These are phyloP conservation scores for Arge pagana DNA, from an alignment of 2,888 invertebrate species.

Conservation along the genomic window DNA sequence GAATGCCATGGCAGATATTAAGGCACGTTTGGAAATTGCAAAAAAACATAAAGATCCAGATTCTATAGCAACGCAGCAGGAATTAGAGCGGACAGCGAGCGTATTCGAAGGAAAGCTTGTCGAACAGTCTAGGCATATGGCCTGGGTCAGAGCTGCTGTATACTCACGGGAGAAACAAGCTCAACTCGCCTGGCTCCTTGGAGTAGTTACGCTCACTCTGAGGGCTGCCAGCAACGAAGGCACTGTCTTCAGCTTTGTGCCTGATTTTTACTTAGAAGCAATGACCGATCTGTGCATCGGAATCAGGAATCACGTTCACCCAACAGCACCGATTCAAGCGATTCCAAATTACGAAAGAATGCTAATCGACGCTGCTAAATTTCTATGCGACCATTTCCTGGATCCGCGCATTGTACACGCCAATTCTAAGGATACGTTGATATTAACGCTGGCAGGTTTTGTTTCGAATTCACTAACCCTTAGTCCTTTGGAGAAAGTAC, in stretches of 20 bases:
- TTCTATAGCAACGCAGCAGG: constrained; percentile 59
- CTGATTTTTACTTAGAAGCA: constrained; percentile 74
- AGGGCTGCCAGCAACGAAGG: constrained; percentile 65
- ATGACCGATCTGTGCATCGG: constrained; percentile 69
- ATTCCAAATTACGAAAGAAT: constrained; percentile 65
- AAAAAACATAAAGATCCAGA: constrained; percentile 40
- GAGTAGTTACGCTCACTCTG: constrained; percentile 65
- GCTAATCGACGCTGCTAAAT: constrained; percentile 69
- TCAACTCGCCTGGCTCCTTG: constrained; percentile 66
- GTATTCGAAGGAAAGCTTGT: constrained; percentile 67
- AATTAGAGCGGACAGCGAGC: constrained; percentile 63
- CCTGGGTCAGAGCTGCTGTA: constrained; percentile 71
- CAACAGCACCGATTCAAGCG: constrained; percentile 64
- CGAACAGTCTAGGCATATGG: constrained; percentile 69
- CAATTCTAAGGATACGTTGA: constrained; percentile 75
- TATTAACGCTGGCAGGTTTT: constrained; percentile 77
- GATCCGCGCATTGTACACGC: constrained; percentile 75
- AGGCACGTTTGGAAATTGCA: constrained; percentile 57
- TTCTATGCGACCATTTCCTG: constrained; percentile 76
- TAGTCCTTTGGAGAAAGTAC: constrained; percentile 71
- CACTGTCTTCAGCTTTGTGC: constrained; percentile 72
- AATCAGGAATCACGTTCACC: constrained; percentile 68
- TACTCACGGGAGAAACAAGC: constrained; percentile 68
- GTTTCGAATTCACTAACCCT: constrained; percentile 76
- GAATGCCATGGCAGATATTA: constrained; percentile 66